These are phyloP conservation scores for Tuta absoluta DNA, from an alignment of 2,888 invertebrate genomes.

Conservation along the genomic window DNA sequence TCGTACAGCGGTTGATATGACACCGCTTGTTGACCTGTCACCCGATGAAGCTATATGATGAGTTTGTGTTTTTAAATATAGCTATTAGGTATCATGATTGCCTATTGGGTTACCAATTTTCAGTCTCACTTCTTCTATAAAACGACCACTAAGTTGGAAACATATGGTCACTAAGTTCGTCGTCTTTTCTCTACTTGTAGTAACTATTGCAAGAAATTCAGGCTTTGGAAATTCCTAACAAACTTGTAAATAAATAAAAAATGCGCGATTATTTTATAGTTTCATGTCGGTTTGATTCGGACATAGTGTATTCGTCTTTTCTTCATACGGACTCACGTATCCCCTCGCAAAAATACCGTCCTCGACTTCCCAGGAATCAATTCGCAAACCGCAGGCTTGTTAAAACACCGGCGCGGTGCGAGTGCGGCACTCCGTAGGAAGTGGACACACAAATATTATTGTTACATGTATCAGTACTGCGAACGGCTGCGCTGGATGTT, in stretches of 20 bases:
- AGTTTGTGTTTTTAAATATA: no score
- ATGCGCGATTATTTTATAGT: no score
- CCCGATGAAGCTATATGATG: not conserved
- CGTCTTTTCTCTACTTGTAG: no score
- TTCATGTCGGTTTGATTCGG: no score
- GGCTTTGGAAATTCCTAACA: no score
- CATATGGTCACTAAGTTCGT: no score
- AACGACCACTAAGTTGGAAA: no score
- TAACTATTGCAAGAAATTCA: no score
- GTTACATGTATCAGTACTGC: conserved; percentile 14
- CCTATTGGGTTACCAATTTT: no score
- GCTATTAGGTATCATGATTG: no score
- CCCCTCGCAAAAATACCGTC: not conserved
- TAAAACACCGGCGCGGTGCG: not conserved
- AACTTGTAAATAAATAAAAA: no score
- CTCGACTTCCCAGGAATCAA: not conserved
- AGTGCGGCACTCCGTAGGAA: conserved; percentile 13
- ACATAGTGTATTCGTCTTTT: not conserved
- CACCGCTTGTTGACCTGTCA: not conserved
- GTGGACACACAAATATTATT: conserved; percentile 29
- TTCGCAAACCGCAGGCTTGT: not conserved
- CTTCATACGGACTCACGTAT: not conserved
- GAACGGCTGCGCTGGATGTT: conserved; percentile 28
- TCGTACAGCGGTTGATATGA: not conserved
- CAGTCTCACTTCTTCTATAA: no score